Evolutionary conservation across 2,113 vertebrate genomes (phyloP).

Genomic region (Eleginops maclovinus): DNA sequence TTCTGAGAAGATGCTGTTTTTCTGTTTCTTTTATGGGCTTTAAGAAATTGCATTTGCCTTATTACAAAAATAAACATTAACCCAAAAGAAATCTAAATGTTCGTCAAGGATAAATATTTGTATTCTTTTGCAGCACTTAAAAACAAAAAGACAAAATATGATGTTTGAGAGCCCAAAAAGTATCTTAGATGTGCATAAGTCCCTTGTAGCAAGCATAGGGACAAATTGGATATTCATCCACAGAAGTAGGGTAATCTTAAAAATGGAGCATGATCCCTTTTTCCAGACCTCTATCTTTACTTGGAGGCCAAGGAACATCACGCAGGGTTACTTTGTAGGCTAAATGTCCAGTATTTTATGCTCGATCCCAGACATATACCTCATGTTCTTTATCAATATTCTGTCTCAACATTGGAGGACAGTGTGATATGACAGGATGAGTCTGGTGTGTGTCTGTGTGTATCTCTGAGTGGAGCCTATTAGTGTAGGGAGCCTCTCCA

Average conservation of each 20-base stretch:
- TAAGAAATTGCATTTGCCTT: background rate
- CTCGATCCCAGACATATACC: constrained; percentile 45
- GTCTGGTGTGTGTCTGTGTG: constrained; percentile 31
- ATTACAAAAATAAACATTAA: too few relatives aligned
- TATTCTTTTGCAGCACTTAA: too few relatives aligned
- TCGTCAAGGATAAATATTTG: too few relatives aligned
- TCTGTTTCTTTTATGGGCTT: too few relatives aligned
- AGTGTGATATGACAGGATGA: constrained; percentile 35
- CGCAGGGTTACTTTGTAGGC: constrained; percentile 57
- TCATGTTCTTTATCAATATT: constrained; percentile 49
- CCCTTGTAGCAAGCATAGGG: background rate
- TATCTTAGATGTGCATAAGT: constrained; percentile 26
- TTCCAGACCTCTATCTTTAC: background rate
- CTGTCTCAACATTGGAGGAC: constrained; percentile 28
- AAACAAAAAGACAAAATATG: too few relatives aligned
- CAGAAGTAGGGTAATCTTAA: constrained; percentile 48
- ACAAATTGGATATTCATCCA: constrained; percentile 55
- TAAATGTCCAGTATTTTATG: constrained; percentile 60
- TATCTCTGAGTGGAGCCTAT: constrained; percentile 61
- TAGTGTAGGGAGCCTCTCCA: constrained; percentile 57
- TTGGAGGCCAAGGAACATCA: constrained; percentile 58
- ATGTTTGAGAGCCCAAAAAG: too few relatives aligned
- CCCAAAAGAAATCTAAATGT: too few relatives aligned
- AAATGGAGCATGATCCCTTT: background rate
- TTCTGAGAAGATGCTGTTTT: background rate